Evolutionary conservation across 1,140 invertebrate genomes (phyloP).

Genomic region (Babylonia areolata): DNA sequence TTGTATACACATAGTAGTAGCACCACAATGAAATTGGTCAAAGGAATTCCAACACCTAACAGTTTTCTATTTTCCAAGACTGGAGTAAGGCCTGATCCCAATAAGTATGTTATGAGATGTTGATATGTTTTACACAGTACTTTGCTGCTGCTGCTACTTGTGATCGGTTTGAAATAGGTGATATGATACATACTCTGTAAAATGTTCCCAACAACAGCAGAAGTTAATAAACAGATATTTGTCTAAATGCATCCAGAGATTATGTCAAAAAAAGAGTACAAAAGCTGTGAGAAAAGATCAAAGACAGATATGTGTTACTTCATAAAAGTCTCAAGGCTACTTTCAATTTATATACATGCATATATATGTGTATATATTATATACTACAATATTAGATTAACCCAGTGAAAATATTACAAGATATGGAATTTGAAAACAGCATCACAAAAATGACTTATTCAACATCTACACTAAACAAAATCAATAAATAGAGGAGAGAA

Average conservation of each 20-base stretch:
- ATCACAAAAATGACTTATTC: neutral
- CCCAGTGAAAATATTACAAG: neutral
- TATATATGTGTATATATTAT: neutral
- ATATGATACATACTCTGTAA: neutral
- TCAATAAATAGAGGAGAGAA: no score
- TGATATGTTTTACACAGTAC: neutral
- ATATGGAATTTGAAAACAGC: no score
- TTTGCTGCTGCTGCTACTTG: neutral
- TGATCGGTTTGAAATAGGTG: neutral
- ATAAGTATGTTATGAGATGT: neutral
- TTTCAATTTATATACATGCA: neutral
- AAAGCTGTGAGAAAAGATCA: neutral
- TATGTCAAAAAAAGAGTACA: neutral
- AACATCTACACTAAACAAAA: neutral
- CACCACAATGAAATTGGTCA: constrained; percentile 2
- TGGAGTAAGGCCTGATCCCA: no score
- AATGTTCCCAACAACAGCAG: neutral
- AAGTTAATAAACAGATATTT: neutral
- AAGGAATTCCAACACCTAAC: neutral
- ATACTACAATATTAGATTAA: neutral
- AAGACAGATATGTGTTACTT: neutral
- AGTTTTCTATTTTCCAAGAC: neutral
- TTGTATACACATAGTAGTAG: neutral
- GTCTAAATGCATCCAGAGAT: neutral
- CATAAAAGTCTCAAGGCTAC: neutral